Conservation (phyloP, 2,113 vertebrate species). For the Labeo rohita region DNA sequence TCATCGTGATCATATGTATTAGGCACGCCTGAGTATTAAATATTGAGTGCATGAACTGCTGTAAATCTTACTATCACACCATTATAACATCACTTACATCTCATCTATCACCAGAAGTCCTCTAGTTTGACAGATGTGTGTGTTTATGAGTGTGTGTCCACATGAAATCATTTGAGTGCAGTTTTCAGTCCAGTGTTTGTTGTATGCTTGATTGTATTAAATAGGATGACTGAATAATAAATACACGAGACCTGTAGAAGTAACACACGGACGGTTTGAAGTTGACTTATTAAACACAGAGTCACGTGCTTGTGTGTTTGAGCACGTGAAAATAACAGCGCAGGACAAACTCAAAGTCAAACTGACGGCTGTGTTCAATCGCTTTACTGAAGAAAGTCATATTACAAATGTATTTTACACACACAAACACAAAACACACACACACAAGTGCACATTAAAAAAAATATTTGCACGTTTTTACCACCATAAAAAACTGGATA, state of each 20-base stretch:
- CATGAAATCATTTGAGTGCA: not conserved
- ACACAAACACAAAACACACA: not conserved
- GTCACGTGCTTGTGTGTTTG: not conserved
- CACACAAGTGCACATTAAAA: not conserved
- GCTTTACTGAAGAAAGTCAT: not conserved
- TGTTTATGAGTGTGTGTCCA: not conserved
- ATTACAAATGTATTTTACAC: not conserved
- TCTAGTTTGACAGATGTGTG: not conserved
- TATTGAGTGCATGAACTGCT: not conserved
- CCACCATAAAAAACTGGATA: not conserved
- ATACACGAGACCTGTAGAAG: not conserved
- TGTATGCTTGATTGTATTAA: not conserved
- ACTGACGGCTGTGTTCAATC: not conserved
- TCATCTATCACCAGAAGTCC: not conserved
- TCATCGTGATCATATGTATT: not conserved
- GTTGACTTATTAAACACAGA: conserved; percentile 12
- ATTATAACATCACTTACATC: not conserved
- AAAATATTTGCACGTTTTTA: not conserved
- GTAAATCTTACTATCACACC: not conserved
- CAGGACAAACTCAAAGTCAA: not conserved
- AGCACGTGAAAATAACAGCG: not conserved
- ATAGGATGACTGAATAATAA: not conserved
- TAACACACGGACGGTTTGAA: not conserved
- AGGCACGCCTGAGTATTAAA: not conserved
- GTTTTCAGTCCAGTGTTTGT: not conserved